Percentiles rank a stretch among this genome's conserved stretches.
phyloP scores from a whole-genome alignment of 1,140 invertebrate genomes.

The Berghia stephanieae region DNA sequence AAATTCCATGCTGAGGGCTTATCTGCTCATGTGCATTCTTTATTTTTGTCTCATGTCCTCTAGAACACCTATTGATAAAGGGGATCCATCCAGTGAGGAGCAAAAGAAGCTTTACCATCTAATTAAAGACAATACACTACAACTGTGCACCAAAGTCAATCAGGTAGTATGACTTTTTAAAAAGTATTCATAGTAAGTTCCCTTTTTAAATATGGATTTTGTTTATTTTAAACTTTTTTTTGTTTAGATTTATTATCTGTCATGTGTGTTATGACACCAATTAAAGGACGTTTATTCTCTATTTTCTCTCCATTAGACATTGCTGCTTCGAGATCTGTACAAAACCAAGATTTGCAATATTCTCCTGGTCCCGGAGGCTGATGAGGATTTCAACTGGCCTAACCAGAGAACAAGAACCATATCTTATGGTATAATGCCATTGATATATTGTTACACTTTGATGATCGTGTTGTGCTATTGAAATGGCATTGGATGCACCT shows the following conservation, averaged over 20 bases:
- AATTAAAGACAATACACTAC: conserved; percentile 69
- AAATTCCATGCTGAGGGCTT: background rate
- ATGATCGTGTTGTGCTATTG: too few species aligned
- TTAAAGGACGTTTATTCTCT: too few species aligned
- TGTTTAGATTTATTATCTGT: too few species aligned
- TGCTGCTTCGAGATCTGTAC: conserved; percentile 77
- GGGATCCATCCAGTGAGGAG: conserved; percentile 43
- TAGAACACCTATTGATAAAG: conserved; percentile 55
- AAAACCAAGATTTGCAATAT: conserved; percentile 77
- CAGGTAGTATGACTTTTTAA: conserved; percentile 71
- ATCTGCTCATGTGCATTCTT: too few species aligned
- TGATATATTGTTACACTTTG: too few species aligned
- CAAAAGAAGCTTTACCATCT: conserved; percentile 46
- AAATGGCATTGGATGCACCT: too few species aligned
- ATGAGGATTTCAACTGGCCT: conserved; percentile 71
- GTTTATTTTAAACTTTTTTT: too few species aligned
- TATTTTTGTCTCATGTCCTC: too few species aligned
- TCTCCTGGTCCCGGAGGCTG: conserved; percentile 76
- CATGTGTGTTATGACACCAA: too few species aligned
- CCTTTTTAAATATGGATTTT: too few species aligned
- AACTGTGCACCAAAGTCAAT: conserved; percentile 77
- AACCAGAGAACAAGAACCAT: conserved; percentile 39
- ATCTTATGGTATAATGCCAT: conserved; percentile 36
- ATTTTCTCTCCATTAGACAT: too few species aligned
- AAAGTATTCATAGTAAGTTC: too few species aligned